Percentiles rank a stretch among this genome's conserved stretches.
These are phyloP conservation scores for Drosophila athabasca DNA, from an alignment of 1,140 invertebrate genomes.

Conservation along the genomic window DNA sequence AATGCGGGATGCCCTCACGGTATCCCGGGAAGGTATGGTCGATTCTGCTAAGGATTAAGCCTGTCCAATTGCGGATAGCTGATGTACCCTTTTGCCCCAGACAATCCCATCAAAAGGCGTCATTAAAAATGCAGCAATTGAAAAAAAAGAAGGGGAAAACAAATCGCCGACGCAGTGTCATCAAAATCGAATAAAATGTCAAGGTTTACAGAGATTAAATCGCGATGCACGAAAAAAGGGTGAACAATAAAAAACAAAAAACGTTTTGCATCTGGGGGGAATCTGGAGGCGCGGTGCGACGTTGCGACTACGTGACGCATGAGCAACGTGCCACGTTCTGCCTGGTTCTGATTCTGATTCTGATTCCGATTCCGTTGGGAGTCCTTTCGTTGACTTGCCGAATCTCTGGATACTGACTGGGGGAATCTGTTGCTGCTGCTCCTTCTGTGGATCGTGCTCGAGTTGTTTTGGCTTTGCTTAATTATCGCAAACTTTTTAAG, in stretches of 20 bases:
- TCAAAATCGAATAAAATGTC: conserved; percentile 71
- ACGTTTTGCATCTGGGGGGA: conserved; percentile 28
- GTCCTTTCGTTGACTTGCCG: conserved; percentile 8
- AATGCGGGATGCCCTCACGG: background rate
- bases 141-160: conserved; percentile 44
- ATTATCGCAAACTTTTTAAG: conserved; percentile 79
- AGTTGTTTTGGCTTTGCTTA: conserved; percentile 74
- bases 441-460: conserved; percentile 33
- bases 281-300: no score
- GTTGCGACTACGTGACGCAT: conserved; percentile 63
- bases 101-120: no score
- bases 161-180: conserved; percentile 62
- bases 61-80: background rate
- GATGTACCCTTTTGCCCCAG: background rate
- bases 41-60: background rate
- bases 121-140: conserved; percentile 80
- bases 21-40: no score
- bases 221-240: conserved; percentile 14
- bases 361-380: conserved; percentile 28
- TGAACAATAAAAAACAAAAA: conserved; percentile 29
- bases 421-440: conserved; percentile 7
- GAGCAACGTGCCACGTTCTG: conserved; percentile 49
- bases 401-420: conserved; percentile 16
- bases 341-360: conserved; percentile 27
- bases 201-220: conserved; percentile 55